Base-by-base conservation (phyloP, 2,113 vertebrate genomes). In the Bucco capensis region DNA sequence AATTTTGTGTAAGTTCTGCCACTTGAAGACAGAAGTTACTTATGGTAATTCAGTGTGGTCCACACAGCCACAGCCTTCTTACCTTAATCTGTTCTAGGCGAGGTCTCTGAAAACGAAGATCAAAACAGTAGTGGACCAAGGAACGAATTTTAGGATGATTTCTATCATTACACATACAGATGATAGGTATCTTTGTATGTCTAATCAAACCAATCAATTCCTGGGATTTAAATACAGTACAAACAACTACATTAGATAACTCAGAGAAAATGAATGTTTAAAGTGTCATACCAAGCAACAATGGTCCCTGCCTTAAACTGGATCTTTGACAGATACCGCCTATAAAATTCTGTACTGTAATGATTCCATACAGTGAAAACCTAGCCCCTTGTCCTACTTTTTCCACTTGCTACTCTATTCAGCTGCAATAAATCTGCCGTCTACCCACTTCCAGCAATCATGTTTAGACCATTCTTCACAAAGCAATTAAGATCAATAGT, bases 141-240 rank as follows among this genome's bases (percentile, higher is more conserved):
- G 99, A 99, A 35, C 99, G 98, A 46, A 99, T 99, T 97, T 99
- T 99, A 12, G 96, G 98, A 86, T 99, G 99, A 95, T 99, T 99
- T 31, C 99, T 98, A 65, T 99, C 99, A 24, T 99, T 99, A 89
- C 99, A 99, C 99, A 99, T 99, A 94, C 98, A 99, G 96, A 99
- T 99, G 90, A 99, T 99, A 75, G 99, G 99, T 50, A 99, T 98
- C 97, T 99, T 99, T 18, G 99, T 98, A 56, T 96, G 97, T 64
- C 97, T 99, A 73, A 99, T 99, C 91, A 99, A 96, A 79, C 97
- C 96, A 14, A 99, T 99, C 95, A 99, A 79, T 82, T 99, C 99
- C 99, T 99, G 78, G 23, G 83, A 95, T 33, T 60, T 23, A 86
- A 89, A 86, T 81, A 86, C 2, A 14, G 44, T 19, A 53, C 50